Evolutionary conservation across 1,140 invertebrate species (phyloP), one percentile per base, ranked within the genome.

Genomic region (Trichogramma pretiosum): DNA sequence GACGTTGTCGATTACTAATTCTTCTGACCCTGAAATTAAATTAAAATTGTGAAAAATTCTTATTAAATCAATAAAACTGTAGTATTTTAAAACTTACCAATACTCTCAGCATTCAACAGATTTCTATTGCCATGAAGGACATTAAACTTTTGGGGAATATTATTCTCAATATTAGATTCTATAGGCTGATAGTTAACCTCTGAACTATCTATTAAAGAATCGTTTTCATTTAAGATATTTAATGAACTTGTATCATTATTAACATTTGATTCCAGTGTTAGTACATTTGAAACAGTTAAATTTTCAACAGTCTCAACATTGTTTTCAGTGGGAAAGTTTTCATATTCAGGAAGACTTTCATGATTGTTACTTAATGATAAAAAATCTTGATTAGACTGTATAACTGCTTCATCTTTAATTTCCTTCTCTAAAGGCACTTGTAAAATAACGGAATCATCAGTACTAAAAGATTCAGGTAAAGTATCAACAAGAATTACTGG

Each of bases 21-120:
- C 48, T 3, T 38, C 51, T 39, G 50, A 54, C 18, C 34, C 54
- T 43, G 50, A 13, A 43, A 51, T 28, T 21, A 26, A 18, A 53
- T 26, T 37, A 26, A 28, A 47, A 47, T 23, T 19, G 1, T 52
- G 19, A 35, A 43, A 43, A 14, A 36, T n/a, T n/a, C n/a, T n/a
- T n/a, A n/a, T n/a, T n/a, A n/a, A n/a, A n/a, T n/a, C n/a, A n/a
- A n/a, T n/a, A n/a, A 61, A 43, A 48, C 50, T 45, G 5, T 59
- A 43, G 38, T 46, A 48, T 53, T 55, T 23, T 17, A 53, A 46
- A 54, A 43, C 50, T 43, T 56, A 58, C 41, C n/a, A n/a, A n/a
- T n/a, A n/a, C n/a, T n/a, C n/a, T 61, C 53, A 43, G 56, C 52
- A 54, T 62, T 63, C 43, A 64, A 56, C 46, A 70, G 64, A 62